phyloP scores from a whole-genome alignment of 2,888 invertebrate species.

The Sphaerophoria rueppellii region DNA sequence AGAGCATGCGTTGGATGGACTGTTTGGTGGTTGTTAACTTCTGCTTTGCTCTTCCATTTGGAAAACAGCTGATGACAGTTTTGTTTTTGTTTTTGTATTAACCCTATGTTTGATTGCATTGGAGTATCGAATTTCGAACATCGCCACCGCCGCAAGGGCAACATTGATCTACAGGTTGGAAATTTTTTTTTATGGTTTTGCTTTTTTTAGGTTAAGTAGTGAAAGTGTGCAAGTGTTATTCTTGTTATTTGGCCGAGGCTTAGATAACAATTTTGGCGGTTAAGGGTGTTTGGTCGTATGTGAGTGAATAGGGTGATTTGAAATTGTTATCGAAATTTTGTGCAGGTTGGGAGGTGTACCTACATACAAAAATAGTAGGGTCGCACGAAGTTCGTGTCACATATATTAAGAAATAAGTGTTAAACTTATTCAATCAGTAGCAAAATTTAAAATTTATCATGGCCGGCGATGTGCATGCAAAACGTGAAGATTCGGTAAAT shows the following conservation, averaged over 20 bases:
- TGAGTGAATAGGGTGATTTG: not conserved
- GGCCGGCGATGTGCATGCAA: no score
- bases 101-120: not conserved
- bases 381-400: no score
- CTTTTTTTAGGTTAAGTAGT: slow-evolving; percentile 14
- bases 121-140: slow-evolving; percentile 1
- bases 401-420: no score
- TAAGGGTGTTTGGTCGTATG: not conserved
- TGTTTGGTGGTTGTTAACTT: slow-evolving; percentile 36
- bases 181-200: not conserved
- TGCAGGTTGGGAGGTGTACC: no score
- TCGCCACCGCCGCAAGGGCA: slow-evolving; percentile 7
- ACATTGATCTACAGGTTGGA: slow-evolving; percentile 55
- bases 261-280: slow-evolving; percentile 33
- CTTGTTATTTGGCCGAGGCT: not conserved
- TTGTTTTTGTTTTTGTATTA: slow-evolving; percentile 8
- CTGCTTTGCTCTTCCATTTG: slow-evolving; percentile 33
- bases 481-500: no score
- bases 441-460: no score
- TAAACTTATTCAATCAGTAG: no score
- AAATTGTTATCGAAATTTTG: not conserved
- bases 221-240: not conserved
- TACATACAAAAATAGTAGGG: no score
- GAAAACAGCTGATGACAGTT: slow-evolving; percentile 54
- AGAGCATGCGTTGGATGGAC: slow-evolving; percentile 73